phyloP scores from a whole-genome alignment of 2,113 vertebrate genomes.

The Ameiurus melas region DNA sequence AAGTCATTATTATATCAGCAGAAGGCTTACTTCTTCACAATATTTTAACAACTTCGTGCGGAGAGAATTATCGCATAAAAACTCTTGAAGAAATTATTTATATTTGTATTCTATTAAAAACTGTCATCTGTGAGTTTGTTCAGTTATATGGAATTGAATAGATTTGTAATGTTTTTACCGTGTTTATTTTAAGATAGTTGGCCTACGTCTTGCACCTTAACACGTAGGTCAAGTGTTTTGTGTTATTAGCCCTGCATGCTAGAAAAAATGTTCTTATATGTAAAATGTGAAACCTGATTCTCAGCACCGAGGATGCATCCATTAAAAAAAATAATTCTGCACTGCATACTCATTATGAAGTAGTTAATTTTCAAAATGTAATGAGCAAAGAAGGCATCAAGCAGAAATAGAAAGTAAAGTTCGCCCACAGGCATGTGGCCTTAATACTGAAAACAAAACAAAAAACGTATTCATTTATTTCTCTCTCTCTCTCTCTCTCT shows the following conservation, averaged over 20 bases:
- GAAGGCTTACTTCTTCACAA: not conserved
- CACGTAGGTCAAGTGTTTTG: not conserved
- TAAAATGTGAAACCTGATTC: not conserved
- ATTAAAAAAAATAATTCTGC: not conserved
- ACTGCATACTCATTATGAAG: not conserved
- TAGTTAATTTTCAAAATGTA: not conserved
- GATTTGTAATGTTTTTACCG: not conserved
- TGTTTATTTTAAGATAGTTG: not conserved
- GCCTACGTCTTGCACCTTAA: not conserved
- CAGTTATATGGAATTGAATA: not conserved
- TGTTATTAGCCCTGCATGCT: not conserved
- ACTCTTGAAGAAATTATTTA: not conserved
- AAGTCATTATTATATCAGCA: not conserved
- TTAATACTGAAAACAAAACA: not conserved
- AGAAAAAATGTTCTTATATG: not conserved
- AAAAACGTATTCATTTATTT: not conserved
- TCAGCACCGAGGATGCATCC: not conserved
- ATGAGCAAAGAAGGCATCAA: not conserved
- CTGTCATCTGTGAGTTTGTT: not conserved
- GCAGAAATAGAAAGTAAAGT: not conserved
- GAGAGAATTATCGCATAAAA: not conserved
- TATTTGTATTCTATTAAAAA: not conserved
- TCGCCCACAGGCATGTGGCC: not conserved
- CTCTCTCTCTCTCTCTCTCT: not conserved
- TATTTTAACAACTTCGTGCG: not conserved